Evolutionary conservation across 1,140 invertebrate genomes (phyloP).

Genomic region (Drosophila kurseongensis): DNA sequence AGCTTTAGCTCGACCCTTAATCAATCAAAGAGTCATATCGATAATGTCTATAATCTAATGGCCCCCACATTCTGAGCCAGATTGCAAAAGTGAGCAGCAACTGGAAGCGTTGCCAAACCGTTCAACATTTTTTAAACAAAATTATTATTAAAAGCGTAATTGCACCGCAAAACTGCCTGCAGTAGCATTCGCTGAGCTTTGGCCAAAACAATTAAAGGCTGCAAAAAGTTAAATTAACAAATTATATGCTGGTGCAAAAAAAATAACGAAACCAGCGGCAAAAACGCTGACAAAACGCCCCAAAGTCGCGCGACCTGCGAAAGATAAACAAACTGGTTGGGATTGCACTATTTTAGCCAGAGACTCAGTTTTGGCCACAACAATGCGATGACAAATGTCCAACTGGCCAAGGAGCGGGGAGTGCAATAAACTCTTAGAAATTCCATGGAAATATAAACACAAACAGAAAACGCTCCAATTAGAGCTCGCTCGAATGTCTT

Average conservation of each 20-base stretch:
- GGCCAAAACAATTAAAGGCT: constrained; percentile 71
- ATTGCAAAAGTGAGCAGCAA: constrained; percentile 52
- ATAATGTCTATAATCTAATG: constrained; percentile 34
- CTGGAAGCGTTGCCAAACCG: constrained; percentile 62
- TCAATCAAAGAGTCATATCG: constrained; percentile 42
- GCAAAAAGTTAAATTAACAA: constrained; percentile 66
- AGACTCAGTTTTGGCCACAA: constrained; percentile 20
- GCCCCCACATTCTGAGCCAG: constrained; percentile 59
- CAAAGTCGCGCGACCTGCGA: constrained; percentile 43
- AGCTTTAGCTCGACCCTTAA: constrained; percentile 29
- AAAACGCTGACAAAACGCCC: constrained; percentile 62
- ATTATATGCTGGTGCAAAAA: constrained; percentile 55
- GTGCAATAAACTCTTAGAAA: constrained; percentile 76
- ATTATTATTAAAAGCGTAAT: constrained; percentile 75
- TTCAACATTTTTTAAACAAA: constrained; percentile 65
- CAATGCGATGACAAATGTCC: constrained; percentile 50
- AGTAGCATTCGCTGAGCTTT: constrained; percentile 53
- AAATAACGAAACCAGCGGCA: constrained; percentile 47
- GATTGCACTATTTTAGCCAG: constrained; percentile 51
- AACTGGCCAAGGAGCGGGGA: constrained; percentile 19
- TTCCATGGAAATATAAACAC: constrained; percentile 71
- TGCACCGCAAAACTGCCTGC: constrained; percentile 40
- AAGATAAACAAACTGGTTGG: constrained; percentile 50
- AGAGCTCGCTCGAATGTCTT: constrained; percentile 36
- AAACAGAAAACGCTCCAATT: constrained; percentile 57